A percentile compares a stretch with the other conserved stretches of the same genome.
These are phyloP conservation scores for Lonchura striata DNA, from an alignment of 2,113 vertebrate genomes.

Conservation along the genomic window DNA sequence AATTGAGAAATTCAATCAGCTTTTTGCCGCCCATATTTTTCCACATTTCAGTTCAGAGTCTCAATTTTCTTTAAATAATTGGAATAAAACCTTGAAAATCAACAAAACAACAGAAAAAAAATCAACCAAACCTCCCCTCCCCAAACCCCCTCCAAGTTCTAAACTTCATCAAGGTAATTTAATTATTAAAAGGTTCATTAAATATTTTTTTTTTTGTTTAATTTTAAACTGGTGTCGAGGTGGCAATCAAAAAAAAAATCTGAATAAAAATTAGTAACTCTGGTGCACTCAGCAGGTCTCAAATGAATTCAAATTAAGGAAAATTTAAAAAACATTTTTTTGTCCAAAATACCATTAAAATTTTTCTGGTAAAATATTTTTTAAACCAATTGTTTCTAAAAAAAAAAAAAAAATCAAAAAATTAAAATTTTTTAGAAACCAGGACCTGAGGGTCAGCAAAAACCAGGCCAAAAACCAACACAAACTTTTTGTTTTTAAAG, in stretches of 20 bases:
- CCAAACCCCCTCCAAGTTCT: rapidly evolving
- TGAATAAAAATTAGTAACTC: slow-evolving; percentile 41
- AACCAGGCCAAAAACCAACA: not conserved
- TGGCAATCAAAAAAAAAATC: not conserved
- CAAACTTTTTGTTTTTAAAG: rapidly evolving
- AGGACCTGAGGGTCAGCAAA: not conserved
- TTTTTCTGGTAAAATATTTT: not conserved
- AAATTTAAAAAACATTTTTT: not conserved
- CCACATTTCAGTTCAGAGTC: not conserved
- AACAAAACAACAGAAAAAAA: not conserved
- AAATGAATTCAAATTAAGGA: not conserved
- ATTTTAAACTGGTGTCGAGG: not conserved
- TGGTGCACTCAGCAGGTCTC: slow-evolving; percentile 44
- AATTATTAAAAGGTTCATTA: not conserved
- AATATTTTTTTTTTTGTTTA: rapidly evolving
- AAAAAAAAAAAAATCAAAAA: not conserved
- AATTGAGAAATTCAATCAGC: not conserved
- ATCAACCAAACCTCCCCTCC: rapidly evolving
- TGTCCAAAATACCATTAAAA: not conserved
- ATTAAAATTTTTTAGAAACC: no score
- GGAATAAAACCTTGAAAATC: not conserved
- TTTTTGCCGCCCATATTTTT: not conserved
- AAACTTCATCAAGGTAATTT: not conserved
- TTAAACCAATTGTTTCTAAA: not conserved
- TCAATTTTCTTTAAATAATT: not conserved